A percentile compares a stretch with the other conserved stretches of the same genome.
phyloP scores from a whole-genome alignment of 2,113 vertebrate genomes.

The Hemiprocne comata region DNA sequence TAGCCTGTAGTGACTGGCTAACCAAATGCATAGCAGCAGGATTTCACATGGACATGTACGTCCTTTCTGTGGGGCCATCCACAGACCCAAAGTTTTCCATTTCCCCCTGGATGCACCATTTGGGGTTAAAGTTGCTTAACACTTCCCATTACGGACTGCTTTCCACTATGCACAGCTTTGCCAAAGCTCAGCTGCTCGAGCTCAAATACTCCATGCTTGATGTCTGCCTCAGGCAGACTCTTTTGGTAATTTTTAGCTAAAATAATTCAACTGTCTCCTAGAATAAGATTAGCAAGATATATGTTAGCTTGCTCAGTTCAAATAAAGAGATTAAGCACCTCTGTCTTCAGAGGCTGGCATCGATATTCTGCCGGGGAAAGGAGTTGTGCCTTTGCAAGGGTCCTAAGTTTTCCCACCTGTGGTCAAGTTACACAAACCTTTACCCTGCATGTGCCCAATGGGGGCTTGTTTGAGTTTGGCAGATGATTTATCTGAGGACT shows the following conservation, averaged over 20 bases:
- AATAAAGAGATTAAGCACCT: not conserved
- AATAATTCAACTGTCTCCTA: constrained; percentile 26
- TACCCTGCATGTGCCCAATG: not conserved
- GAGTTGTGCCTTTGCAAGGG: not conserved
- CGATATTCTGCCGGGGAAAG: not conserved
- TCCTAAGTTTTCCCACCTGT: not conserved
- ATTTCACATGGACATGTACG: accelerated
- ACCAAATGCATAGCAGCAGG: accelerated
- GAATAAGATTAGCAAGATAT: constrained; percentile 30
- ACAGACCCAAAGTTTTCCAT: not conserved
- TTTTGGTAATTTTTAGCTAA: constrained; percentile 39
- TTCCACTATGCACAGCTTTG: not conserved
- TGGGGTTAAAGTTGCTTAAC: not conserved
- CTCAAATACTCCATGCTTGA: not conserved
- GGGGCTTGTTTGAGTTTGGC: not conserved
- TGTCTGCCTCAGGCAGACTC: not conserved
- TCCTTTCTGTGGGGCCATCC: not conserved
- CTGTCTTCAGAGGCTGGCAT: not conserved
- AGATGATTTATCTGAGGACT: not conserved
- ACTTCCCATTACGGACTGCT: not conserved
- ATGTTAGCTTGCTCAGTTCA: not conserved
- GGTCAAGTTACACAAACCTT: not conserved
- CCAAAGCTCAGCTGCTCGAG: not conserved
- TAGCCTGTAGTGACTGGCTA: not conserved
- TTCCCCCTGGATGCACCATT: not conserved